phyloP scores from a whole-genome alignment of 2,797 vertebrate genomes.

The Otolemur crassicaudatus region DNA sequence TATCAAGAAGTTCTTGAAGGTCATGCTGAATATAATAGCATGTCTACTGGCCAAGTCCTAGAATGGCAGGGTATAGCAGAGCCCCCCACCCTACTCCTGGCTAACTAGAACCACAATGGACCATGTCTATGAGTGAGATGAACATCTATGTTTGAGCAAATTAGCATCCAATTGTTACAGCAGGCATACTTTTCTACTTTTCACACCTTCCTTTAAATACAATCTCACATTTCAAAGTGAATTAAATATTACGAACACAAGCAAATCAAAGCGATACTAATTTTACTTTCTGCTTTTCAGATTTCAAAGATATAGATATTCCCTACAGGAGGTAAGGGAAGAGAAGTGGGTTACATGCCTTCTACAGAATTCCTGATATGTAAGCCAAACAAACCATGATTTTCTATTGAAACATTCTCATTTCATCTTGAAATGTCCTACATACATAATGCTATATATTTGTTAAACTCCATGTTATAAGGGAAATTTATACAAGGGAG shows the following conservation, averaged over 20 bases:
- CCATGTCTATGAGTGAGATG: neutral
- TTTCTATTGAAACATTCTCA: constrained; percentile 44
- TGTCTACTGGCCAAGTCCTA: neutral
- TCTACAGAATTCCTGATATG: constrained; percentile 41
- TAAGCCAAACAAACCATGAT: constrained; percentile 45
- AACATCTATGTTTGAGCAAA: constrained; percentile 7
- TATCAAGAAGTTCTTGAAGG: neutral
- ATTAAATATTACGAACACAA: constrained; percentile 51
- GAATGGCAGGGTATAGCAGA: too few relatives aligned
- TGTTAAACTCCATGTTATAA: neutral
- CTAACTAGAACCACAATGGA: neutral
- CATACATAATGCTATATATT: neutral
- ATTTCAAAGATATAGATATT: constrained; percentile 32
- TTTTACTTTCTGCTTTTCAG: constrained; percentile 54
- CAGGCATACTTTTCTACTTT: neutral
- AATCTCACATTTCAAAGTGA: constrained; percentile 46
- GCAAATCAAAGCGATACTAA: constrained; percentile 56
- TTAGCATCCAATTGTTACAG: neutral
- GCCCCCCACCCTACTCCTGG: accelerated
- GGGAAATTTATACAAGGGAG: neutral
- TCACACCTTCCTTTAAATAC: neutral
- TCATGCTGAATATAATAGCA: neutral
- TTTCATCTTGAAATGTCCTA: neutral
- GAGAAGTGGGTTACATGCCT: neutral
- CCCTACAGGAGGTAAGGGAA: neutral